Conservation (phyloP, 2,113 vertebrate species). For the Peucedramus taeniatus region DNA sequence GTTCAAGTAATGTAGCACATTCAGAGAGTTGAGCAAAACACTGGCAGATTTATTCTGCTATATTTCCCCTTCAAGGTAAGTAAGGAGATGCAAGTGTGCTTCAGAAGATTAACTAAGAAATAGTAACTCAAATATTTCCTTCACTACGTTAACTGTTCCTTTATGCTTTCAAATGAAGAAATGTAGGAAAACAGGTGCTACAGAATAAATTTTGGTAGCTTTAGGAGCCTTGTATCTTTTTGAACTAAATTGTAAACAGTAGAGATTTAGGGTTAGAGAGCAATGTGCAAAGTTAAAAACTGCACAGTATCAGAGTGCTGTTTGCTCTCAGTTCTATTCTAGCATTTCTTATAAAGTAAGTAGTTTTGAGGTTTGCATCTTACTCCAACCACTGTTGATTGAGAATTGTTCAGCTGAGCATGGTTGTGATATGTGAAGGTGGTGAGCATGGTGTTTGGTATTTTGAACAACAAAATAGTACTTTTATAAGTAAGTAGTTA, state of each 20-base stretch:
- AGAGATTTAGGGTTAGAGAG: background rate
- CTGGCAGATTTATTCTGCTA: background rate
- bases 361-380: background rate
- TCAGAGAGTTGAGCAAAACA: background rate
- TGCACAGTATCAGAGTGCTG: background rate
- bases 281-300: background rate
- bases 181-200: background rate
- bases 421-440: background rate
- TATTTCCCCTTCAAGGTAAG: background rate
- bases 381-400: background rate
- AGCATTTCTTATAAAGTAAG: background rate
- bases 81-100: background rate
- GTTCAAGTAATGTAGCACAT: background rate
- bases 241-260: background rate
- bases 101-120: background rate
- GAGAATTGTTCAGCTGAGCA: background rate
- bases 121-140: background rate
- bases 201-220: background rate
- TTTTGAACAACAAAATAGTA: background rate
- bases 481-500: background rate
- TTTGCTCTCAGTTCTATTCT: background rate
- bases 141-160: background rate
- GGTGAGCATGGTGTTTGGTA: rapidly evolving
- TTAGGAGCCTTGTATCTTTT: background rate
- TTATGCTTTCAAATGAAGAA: background rate